Base-by-base conservation (phyloP, 2,113 vertebrate species). In the Emydocephalus ijimae region DNA sequence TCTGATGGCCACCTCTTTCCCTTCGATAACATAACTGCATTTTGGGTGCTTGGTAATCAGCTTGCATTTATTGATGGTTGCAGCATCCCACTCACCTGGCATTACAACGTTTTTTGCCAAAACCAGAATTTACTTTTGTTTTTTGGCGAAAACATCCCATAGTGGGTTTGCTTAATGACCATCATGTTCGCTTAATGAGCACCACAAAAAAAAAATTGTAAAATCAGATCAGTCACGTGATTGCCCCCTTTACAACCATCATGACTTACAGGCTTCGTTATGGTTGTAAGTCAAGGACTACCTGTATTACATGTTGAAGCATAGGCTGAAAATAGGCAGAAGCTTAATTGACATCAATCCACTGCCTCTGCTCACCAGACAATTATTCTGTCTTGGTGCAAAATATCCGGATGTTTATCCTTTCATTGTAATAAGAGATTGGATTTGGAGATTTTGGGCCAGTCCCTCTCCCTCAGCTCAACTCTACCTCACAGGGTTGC, bases 351-450 rank as follows among this genome's bases (percentile, higher is more conserved):
- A 54, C 18, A 50, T 34, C 20, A 52, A 87, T 15, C 86, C 86
- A 23, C 34, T 86, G 85, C 3, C 34, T 1, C 86, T 26, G 6
- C 56, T 61, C 45, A n/a, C 81, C 85, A 56, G 50, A 86, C 89
- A 43, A 88, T 88, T 86, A 55, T 50, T 48, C 39, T 48, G 55
- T 61, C 88, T 90, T 81, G 9, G 3, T 34, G 45, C 92, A 92
- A 90, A 54, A 45, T 45, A 59, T 56, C 88, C 5, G 15, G 86
- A 64, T 57, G 69, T 92, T 92, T 89, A 81, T 90, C 52, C 89
- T 93, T 90, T 64, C 61, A 55, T 61, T 81, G 43, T 21, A 57
- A 81, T 57, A 93, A 39, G 39, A 39, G 1, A 39, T 87, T 90
- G 56, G 54, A 87, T 87, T 90, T 90, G 88, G 74, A 43, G 74